phyloP scores from a whole-genome alignment of 2,797 vertebrate species.

The Notolabrus celidotus region DNA sequence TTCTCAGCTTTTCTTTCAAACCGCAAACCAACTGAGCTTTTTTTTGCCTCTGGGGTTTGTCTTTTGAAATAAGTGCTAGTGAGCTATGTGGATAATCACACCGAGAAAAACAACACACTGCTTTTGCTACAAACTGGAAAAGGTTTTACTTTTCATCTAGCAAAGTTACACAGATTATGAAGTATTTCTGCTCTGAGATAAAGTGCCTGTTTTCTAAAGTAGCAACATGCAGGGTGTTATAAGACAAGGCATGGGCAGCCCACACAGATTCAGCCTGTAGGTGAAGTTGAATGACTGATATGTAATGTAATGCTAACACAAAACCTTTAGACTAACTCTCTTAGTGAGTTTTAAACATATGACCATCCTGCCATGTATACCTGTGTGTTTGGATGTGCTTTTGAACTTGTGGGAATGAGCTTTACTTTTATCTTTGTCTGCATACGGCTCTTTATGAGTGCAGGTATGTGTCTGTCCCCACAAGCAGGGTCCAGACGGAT shows the following conservation, averaged over 20 bases:
- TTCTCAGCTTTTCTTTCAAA: background rate
- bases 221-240: background rate
- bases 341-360: background rate
- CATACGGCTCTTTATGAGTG: conserved; percentile 7
- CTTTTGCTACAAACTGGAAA: conserved; percentile 5
- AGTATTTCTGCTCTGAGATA: background rate
- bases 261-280: background rate
- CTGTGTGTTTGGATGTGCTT: background rate
- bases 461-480: background rate
- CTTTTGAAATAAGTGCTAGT: conserved; percentile 1
- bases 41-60: conserved; percentile 2
- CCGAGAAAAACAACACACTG: background rate
- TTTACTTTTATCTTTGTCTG: conserved; percentile 15
- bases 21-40: conserved; percentile 11
- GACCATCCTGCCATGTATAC: background rate
- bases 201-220: conserved; percentile 9
- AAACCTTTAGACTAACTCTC: background rate
- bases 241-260: no score
- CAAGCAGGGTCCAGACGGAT: background rate
- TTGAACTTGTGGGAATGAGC: background rate
- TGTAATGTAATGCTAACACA: background rate
- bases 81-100: conserved; percentile 12
- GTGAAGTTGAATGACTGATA: background rate
- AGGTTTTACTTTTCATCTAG: background rate
- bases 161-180: conserved; percentile 5